Base-by-base conservation (phyloP, 2,888 invertebrate species). In the Drosophila subsilvestris region DNA sequence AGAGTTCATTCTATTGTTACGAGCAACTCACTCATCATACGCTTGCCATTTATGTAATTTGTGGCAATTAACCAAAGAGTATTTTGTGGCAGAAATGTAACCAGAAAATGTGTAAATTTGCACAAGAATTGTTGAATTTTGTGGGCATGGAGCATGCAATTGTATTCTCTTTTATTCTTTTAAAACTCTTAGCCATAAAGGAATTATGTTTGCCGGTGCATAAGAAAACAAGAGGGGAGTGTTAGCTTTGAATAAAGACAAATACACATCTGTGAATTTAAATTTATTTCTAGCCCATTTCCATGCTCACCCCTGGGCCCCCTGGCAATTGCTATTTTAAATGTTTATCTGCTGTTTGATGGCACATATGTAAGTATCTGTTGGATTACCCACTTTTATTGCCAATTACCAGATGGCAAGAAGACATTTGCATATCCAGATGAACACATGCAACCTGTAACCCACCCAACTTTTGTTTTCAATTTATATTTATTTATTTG, bases 401-500 rank as follows among this genome's bases (percentile, higher is more conserved):
- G 63, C 22, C 74, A 49, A 63, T 60, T 59, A 59, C 44, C 45
- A 70, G 17, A 47, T 42, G 53, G 9, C 7, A 49, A 43, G 44
- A 44, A 43, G 44, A 44, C 49, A 73, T 73, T 54, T 54, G 12
- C 54, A 54, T 73, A 48, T 25, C 32, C 51, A 18, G 14, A 14
- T 43, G 12, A 48, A 43, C n/a, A 48, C 8, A 42, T 53, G 29
- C 49, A 53, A 73, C 50, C 50, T 69, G 44, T 47, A 32, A 56
- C 54, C 42, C 50, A 22, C 49, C 29, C 50, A 45, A 47, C 54
- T 54, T 80, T 78, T 74, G 85, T 81, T 87, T 89, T 84, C 88
- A 87, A 83, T 89, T 88, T 83, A 77, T 75, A 88, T 88, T 77
- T 82, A 84, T 83, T 76, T 75, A 66, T 68, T 56, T 42, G 53